Base-by-base conservation (phyloP, 2,113 vertebrate genomes). In the Leptobrachium leishanense region DNA sequence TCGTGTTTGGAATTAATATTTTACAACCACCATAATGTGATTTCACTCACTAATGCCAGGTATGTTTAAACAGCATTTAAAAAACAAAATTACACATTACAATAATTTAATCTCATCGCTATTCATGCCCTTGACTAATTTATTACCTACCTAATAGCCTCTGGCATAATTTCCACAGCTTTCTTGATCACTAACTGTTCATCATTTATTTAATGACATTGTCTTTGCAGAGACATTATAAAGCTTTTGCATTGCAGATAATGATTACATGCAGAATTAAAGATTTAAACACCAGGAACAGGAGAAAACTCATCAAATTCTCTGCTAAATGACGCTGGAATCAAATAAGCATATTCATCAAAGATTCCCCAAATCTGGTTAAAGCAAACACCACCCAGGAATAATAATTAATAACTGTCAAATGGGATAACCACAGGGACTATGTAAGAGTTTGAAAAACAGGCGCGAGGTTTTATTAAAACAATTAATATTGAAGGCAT, bases 181-280 rank as follows among this genome's bases (percentile, higher is more conserved):
- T 11, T 75, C 55, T 79, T 74, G 65, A 70, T 85, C 72, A 75
- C 63, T 73, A 83, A 81, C 1, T 77, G 55, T 46, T 85, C 67
- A 75, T 68, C 71, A 68, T 44, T 79, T 82, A 83, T 66, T 85
- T 84, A 83, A 82, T 83, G 75, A 80, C 2, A 79, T 72, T 77
- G 82, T 10, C 42, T 79, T 15, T 82, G 55, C 73, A 15, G 75
- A 64, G 11, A 12, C 42, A 84, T 83, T 83, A 74, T 57, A 63
- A 39, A 50, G 50, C 41, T 66, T 31, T 84, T 69, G 82, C 82
- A 85, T 82, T 65, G 59, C 57, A 64, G 82, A 5, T 20, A 62
- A 1, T 71, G 31, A 31, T 13, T 50, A 70, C 64, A 83, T 62
- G 46, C 2, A 72, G 3, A 0, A 20, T 68, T 84, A 8, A 59